phyloP scores from a whole-genome alignment of 2,113 vertebrate species.

The Symphodus melops region DNA sequence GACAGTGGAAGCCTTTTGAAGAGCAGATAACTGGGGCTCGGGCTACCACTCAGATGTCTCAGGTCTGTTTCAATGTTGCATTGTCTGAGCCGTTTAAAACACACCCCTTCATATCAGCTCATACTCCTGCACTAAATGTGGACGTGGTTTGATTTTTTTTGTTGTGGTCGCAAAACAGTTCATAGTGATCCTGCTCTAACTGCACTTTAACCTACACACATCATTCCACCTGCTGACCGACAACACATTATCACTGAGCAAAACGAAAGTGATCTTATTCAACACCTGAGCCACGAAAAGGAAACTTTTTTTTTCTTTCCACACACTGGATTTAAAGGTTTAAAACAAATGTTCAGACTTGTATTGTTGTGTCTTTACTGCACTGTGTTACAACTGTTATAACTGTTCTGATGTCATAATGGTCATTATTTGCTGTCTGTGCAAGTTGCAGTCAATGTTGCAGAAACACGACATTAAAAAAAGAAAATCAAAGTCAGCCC shows the following conservation, averaged over 20 bases:
- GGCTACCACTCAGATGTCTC: constrained; percentile 40
- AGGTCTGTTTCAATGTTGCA: constrained; percentile 28
- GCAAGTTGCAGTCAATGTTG: constrained; percentile 7
- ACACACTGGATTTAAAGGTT: background rate
- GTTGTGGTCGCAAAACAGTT: background rate
- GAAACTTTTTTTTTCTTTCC: background rate
- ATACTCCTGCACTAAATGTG: background rate
- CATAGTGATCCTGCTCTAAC: background rate
- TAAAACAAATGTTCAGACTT: background rate
- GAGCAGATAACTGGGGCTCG: constrained; percentile 79
- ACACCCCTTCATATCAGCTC: background rate
- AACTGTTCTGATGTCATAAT: background rate
- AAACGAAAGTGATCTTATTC: background rate
- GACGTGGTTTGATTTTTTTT: background rate
- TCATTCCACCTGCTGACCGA: constrained; percentile 23
- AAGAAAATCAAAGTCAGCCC: constrained; percentile 10
- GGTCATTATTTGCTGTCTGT: background rate
- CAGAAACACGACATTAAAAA: constrained; percentile 1
- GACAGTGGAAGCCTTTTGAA: constrained; percentile 93
- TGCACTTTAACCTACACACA: background rate
- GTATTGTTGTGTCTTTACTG: background rate
- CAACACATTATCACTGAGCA: background rate
- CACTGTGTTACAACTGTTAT: background rate
- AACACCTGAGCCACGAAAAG: background rate
- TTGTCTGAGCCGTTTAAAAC: background rate